Evolutionary conservation across 2,888 invertebrate genomes (phyloP), one percentile per base, ranked within the genome.

Genomic region (Abrostola tripartita): DNA sequence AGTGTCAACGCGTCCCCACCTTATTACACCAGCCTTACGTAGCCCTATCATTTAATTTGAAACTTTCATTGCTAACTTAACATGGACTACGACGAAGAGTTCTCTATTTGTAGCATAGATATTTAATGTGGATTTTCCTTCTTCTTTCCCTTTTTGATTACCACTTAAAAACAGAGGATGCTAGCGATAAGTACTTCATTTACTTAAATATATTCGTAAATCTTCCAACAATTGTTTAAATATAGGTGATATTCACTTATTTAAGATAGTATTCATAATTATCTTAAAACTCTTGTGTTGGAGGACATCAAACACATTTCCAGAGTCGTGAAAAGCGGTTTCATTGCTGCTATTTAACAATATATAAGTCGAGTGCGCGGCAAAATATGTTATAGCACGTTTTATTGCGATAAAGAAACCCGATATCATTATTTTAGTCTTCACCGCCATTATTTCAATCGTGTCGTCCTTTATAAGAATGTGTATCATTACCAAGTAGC

Each of bases 21-120:
- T 69, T 55, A 52, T 75, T 75, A 76, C 59, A 55, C 57, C 51
- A 76, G 79, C 76, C 80, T 76, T 59, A 63, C 72, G 70, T 65
- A 77, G 77, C 78, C 82, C 82, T 84, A 79, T 85, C 57, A 85
- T 85, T 83, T 63, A 14, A 12, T 59, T 58, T 59, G 63, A 67
- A 70, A 74, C 47, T 68, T 71, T 67, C 51, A 68, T 64, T 68
- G 53, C 41, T 57, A 67, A 49, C 61, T 62, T 57, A 51, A 55
- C 36, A 52, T 52, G 42, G 12, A 57, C 53, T 50, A 56, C 47
- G 35, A 47, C 56, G 49, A 68, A 55, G 42, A 37, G 61, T 55
- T 55, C 9, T 14, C 24, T 47, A 24, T 47, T 47, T 47, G 24
- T 24, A 24, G 24, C 24, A 24, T 1, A 4, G 4, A 24, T 24